Evolutionary conservation across 2,888 invertebrate species (phyloP), one percentile per base, ranked within the genome.

Genomic region (Nymphalis polychloros): DNA sequence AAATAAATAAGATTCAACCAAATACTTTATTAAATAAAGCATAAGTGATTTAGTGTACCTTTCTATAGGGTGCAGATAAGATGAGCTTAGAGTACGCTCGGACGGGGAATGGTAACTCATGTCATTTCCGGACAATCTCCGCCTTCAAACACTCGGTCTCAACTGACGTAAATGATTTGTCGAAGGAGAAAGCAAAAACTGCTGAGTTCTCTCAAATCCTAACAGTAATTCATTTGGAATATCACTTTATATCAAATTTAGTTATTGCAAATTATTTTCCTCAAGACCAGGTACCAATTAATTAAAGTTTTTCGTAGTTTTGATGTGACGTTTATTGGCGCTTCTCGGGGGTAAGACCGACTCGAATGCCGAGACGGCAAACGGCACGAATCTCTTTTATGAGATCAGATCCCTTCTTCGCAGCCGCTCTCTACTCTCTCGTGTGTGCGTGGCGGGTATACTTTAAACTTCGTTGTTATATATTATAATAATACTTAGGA

Each of bases 51-150:
- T 53, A 27, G n/a, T 27, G 27, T 53, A 27, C 27, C 31, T 17
- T 17, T 7, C 16, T 41, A 53, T 53, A n/a, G n/a, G 27, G 8
- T 8, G 41, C 13, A 41, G 31, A 31, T 23, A 17, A n/a, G 31
- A 55, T 31, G 17, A 31, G 27, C 8, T 27, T 31, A 55, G 31
- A 55, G 17, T 31, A 55, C 31, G 31, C 31, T 55, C n/a, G 53
- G 53, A 55, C 53, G 53, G 53, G 47, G 47, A 59, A 59, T 41
- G 59, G 46, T 50, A 49, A 46, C 23, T 59, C 59, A 64, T 13
- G 41, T 65, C 23, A 65, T 65, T 65, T 59, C 64, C 59, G 59
- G 50, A 59, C 64, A 64, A 64, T 59, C 50, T 41, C 64, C 50
- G 59, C 49, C 59, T 23, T 52, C 50, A 65, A 59, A 50, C 50